A percentile compares a stretch with the other conserved stretches of the same genome.
Evolutionary conservation across 1,140 invertebrate genomes (phyloP).

Genomic region (Steinernema feltiae): DNA sequence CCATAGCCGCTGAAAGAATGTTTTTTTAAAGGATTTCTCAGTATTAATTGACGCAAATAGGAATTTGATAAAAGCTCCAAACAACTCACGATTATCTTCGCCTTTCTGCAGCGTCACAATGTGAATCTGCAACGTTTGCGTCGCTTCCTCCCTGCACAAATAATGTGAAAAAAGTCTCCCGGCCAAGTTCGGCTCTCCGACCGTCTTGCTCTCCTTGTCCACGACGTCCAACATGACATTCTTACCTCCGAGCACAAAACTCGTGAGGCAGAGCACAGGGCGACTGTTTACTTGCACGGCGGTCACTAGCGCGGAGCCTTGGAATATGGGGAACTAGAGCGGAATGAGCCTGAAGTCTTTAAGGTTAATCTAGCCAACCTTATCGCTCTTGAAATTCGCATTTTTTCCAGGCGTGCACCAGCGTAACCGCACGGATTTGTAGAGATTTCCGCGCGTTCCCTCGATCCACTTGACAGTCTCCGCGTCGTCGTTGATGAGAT

Average conservation of each 20-base stretch:
- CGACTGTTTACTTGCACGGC: background rate
- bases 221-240: background rate
- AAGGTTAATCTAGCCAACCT: background rate
- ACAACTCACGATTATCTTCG: background rate
- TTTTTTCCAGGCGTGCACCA: background rate
- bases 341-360: background rate
- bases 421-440: background rate
- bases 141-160: background rate
- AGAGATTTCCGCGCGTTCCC: background rate
- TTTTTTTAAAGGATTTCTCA: too few relatives aligned
- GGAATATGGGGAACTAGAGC: background rate
- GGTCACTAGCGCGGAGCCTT: background rate
- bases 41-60: too few relatives aligned
- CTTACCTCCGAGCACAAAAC: background rate
- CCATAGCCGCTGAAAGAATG: background rate
- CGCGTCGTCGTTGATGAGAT: background rate
- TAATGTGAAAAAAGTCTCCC: background rate
- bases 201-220: background rate
- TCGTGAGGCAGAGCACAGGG: background rate
- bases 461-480: background rate
- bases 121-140: background rate
- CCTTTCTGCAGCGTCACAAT: background rate
- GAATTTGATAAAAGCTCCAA: too few relatives aligned
- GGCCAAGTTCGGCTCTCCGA: background rate
- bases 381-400: background rate